These are phyloP conservation scores for Slavum lentiscoides DNA, from an alignment of 2,888 invertebrate genomes.

Conservation along the genomic window DNA sequence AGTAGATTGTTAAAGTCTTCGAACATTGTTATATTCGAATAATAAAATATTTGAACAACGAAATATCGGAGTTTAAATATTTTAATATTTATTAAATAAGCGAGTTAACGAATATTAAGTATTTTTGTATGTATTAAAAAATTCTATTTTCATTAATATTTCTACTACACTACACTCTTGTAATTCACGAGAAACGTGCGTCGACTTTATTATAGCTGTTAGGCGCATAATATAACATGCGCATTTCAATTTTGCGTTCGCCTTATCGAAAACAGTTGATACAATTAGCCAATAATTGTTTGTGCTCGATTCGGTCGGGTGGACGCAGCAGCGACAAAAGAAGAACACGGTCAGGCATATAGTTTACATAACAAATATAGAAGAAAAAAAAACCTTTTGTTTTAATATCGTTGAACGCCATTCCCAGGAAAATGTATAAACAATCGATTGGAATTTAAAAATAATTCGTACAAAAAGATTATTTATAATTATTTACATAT, in stretches of 20 bases:
- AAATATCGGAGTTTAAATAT: too few species aligned
- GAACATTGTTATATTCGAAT: too few species aligned
- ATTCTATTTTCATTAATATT: too few species aligned
- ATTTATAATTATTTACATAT: neutral
- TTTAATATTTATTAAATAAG: too few species aligned
- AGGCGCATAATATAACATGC: neutral
- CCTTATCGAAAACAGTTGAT: constrained; percentile 5
- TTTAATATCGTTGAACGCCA: neutral
- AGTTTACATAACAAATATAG: neutral
- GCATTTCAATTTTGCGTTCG: neutral
- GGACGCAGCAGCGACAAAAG: too few species aligned
- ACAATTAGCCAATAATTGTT: constrained; percentile 14
- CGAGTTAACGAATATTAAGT: too few species aligned
- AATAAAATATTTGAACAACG: too few species aligned
- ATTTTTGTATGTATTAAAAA: too few species aligned
- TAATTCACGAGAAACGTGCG: constrained; percentile 1
- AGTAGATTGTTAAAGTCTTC: too few species aligned
- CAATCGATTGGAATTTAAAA: neutral
- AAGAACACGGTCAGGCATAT: neutral
- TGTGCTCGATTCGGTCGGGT: neutral
- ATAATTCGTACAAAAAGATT: neutral
- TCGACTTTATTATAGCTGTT: neutral
- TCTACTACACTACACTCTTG: neutral
- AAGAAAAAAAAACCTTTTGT: neutral
- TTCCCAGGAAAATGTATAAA: neutral